phyloP scores from a whole-genome alignment of 92 coral and sea anemone genomes.

The Zoanthus sociatus region DNA sequence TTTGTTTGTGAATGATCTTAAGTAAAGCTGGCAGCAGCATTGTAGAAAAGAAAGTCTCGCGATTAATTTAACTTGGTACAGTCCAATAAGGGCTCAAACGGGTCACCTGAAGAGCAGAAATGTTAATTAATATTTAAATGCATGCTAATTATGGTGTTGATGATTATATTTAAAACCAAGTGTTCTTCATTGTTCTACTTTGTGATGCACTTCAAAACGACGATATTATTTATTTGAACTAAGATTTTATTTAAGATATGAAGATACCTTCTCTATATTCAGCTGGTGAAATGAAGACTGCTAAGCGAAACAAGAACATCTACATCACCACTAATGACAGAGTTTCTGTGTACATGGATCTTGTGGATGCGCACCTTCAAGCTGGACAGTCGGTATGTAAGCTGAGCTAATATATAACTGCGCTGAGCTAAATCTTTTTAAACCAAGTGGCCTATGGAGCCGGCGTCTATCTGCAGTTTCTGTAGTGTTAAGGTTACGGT shows the following conservation, averaged over 20 bases:
- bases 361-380: constrained; percentile 92
- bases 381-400: constrained; percentile 85
- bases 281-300: constrained; percentile 60
- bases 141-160: background rate
- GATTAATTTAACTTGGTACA: too few species aligned
- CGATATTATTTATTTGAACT: background rate
- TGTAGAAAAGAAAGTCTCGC: too few species aligned
- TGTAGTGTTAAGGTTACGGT: too few species aligned
- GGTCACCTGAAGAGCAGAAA: too few species aligned
- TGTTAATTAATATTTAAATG: background rate
- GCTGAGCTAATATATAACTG: too few species aligned
- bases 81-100: too few species aligned
- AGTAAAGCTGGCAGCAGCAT: too few species aligned
- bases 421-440: too few species aligned
- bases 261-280: background rate
- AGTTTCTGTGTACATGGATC: constrained; percentile 92
- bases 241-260: background rate
- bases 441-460: too few species aligned
- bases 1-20: too few species aligned
- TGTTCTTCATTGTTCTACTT: background rate
- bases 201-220: background rate
- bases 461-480: too few species aligned
- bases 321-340: constrained; percentile 84
- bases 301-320: constrained; percentile 71
- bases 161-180: background rate